Evolutionary conservation across 2,797 vertebrate genomes (phyloP), one percentile per base, ranked within the genome.

Genomic region (Sebastes iracundus): DNA sequence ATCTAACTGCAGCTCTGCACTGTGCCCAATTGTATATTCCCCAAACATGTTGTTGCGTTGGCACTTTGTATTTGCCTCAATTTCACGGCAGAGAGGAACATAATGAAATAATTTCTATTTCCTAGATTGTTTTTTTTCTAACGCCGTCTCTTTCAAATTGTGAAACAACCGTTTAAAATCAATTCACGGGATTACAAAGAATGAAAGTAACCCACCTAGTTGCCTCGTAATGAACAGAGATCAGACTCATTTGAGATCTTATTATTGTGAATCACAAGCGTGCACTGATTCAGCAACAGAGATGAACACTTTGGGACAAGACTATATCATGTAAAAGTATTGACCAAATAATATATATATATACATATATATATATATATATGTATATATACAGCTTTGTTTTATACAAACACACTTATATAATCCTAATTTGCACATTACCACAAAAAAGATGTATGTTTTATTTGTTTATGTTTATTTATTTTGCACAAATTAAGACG

Each of bases 81-180:
- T 87, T 91, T 92, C 86, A 90, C 71, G 65, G 81, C 62, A 87
- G 61, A 85, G 38, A 62, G 75, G 79, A 78, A 74, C 18, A 49
- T 71, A 86, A 90, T 86, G 73, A 87, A 84, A 80, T 76, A 20
- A 77, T 81, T 90, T 80, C 12, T 35, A 60, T 72, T 77, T 77
- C 42, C 12, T 18, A 61, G 64, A 74, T 87, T 80, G 72, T 83
- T 90, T 30, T 83, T 90, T 30, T 74, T 83, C 49, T 46, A 38
- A 10, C 18, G 59, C 16, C 25, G 10, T 67, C 55, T 75, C 67
- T 65, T 68, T 75, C 70, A 74, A 84, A 87, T 72, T 73, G 74
- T 83, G 68, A 84, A 87, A 87, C 55, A 79, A 62, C 23, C n/a
- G 28, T 89, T 75, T 69, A 71, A 88, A 85, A 81, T 78, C n/a